phyloP scores from a whole-genome alignment of 2,888 invertebrate species.

The Pammene aurita region DNA sequence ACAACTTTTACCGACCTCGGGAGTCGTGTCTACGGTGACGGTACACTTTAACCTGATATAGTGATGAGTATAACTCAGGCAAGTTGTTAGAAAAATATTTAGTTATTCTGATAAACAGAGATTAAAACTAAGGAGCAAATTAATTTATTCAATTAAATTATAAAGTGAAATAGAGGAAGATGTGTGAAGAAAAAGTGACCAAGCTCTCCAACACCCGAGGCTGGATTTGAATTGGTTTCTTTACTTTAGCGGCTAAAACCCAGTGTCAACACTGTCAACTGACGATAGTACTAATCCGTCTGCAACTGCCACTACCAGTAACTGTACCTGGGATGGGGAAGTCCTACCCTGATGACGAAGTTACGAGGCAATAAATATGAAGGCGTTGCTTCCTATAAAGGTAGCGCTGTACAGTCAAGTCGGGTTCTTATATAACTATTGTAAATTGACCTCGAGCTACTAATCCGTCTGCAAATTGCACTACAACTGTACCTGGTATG shows the following conservation, averaged over 20 bases:
- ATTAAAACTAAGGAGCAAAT: too few relatives aligned
- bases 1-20: slow-evolving; percentile 45
- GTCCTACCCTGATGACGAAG: slow-evolving; percentile 15
- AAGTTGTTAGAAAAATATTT: too few relatives aligned
- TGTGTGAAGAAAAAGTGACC: too few relatives aligned
- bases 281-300: too few relatives aligned
- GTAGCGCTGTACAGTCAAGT: too few relatives aligned
- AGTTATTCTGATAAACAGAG: too few relatives aligned
- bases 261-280: too few relatives aligned
- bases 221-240: too few relatives aligned
- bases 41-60: slow-evolving; percentile 27
- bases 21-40: slow-evolving; percentile 30
- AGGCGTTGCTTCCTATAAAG: slow-evolving; percentile 32
- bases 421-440: not conserved
- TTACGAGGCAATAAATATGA: slow-evolving; percentile 39
- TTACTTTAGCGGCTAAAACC: too few relatives aligned
- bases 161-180: too few relatives aligned
- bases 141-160: too few relatives aligned
- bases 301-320: not conserved
- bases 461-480: not conserved
- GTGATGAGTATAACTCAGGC: not conserved
- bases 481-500: slow-evolving; percentile 17
- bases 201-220: too few relatives aligned
- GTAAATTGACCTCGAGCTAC: not conserved
- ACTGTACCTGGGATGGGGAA: slow-evolving; percentile 22